Evolutionary conservation across 2,888 invertebrate genomes (phyloP).

Genomic region (Aporophyla nigra): DNA sequence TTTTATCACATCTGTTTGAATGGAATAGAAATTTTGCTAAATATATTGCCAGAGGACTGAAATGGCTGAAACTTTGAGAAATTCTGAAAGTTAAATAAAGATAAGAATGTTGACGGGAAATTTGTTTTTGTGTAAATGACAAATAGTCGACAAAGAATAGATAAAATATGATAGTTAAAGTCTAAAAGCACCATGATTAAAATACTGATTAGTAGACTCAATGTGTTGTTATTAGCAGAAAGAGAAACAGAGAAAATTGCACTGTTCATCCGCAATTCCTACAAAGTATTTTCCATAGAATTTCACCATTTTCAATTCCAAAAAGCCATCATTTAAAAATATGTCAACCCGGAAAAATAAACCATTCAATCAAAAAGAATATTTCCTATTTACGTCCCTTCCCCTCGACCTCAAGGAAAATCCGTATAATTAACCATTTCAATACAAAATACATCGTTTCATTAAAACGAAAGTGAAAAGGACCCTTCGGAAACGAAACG

Average conservation of each 20-base stretch:
- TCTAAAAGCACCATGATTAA: background rate
- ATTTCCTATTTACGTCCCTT: slow-evolving; percentile 17
- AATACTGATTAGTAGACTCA: background rate
- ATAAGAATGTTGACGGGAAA: background rate
- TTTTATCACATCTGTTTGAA: slow-evolving; percentile 29
- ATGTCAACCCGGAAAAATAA: slow-evolving; percentile 6
- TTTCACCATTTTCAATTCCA: background rate
- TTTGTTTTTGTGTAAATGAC: background rate
- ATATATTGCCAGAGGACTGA: background rate
- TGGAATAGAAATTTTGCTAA: slow-evolving; percentile 15
- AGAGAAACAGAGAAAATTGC: background rate
- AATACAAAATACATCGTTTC: slow-evolving; percentile 72
- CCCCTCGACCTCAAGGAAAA: slow-evolving; percentile 40
- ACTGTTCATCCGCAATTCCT: background rate
- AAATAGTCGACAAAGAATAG: too few species aligned
- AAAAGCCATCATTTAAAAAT: slow-evolving; percentile 31
- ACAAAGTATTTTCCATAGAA: background rate
- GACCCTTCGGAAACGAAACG: slow-evolving; percentile 63
- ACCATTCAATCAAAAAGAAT: slow-evolving; percentile 13
- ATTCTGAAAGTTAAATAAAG: background rate
- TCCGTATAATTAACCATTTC: slow-evolving; percentile 69
- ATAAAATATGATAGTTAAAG: too few species aligned
- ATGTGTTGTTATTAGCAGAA: background rate
- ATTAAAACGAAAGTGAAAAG: slow-evolving; percentile 67
- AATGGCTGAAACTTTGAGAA: background rate